phyloP scores from a whole-genome alignment of 2,113 vertebrate species.

The Lophotis ruficrista region DNA sequence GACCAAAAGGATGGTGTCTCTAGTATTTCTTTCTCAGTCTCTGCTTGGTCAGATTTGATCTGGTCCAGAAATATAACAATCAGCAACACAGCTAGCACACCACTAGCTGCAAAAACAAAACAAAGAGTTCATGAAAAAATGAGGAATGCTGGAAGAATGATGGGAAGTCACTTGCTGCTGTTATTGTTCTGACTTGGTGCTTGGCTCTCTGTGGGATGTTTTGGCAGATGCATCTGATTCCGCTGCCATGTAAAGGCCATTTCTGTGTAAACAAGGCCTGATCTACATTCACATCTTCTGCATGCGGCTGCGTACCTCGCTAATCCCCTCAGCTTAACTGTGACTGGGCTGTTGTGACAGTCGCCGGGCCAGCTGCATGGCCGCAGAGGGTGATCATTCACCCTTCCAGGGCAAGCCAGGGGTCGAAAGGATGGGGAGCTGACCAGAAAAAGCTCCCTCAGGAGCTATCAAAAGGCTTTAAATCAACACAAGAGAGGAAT shows the following conservation, averaged over 20 bases:
- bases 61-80: constrained; percentile 85
- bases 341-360: constrained; percentile 2
- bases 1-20: constrained; percentile 71
- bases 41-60: constrained; percentile 63
- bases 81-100: constrained; percentile 86
- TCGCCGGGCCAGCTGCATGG: not conserved
- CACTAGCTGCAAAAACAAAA: constrained; percentile 79
- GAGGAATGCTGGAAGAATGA: constrained; percentile 10
- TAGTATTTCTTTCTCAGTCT: constrained; percentile 51
- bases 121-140: constrained; percentile 18
- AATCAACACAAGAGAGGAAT: not conserved
- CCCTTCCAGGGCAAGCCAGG: not conserved
- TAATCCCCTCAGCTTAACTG: not conserved
- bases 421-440: not conserved
- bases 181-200: constrained; percentile 42
- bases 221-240: constrained; percentile 39
- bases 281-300: not conserved
- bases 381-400: not conserved
- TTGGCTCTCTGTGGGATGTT: constrained; percentile 24
- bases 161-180: not conserved
- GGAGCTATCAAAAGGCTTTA: constrained; percentile 19
- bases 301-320: not conserved
- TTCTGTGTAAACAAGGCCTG: constrained; percentile 25
- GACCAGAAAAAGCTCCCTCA: not conserved
- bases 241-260: not conserved